Base-by-base conservation (phyloP, 2,797 vertebrate genomes). In the Cetoscarus ocellatus region DNA sequence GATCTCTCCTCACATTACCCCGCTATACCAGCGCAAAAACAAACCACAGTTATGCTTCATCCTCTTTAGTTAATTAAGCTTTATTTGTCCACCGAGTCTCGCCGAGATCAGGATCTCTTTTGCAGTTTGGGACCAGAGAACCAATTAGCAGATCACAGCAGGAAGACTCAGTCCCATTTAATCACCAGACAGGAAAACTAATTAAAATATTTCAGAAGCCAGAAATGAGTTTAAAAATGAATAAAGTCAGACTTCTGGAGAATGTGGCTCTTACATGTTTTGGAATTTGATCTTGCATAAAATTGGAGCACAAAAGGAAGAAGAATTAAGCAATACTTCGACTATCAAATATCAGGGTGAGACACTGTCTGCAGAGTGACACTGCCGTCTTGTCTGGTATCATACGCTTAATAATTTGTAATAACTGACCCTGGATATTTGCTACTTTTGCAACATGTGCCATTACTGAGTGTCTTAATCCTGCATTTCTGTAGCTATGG, bases 31-130 rank as follows among this genome's bases (percentile, higher is more conserved):
- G 14, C 4, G 43, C 14, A 13, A 14, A 17, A 47, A 39, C 34
- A 52, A 52, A 39, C 7, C n/a, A 17, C 15, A 40, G 2, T 42
- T 13, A 9, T n/a, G 17, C 18, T 73, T 17, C 36, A 49, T 19
- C 38, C 34, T 40, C 8, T 61, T 56, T 50, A 40, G 40, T 42
- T 58, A 56, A n/a, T 74, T 13, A 34, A 51, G 59, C 18, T 18
- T 38, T 14, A 38, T 59, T 40, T 44, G 10, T 52, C 19, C 10
- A 12, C 27, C 1, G 18, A 49, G 35, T n/a, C 42, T 39, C 61
- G 35, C 5, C 8, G n/a, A 63, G 27, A 51, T 35, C n/a, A 11
- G 15, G 17, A 56, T 40, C 27, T 12, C 14, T 18, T 63, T 12
- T 44, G 50, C 15, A 14, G 42, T 15, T 8, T n/a, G 35, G 13